Base-by-base conservation (phyloP, 2,113 vertebrate genomes). In the Semnopithecus entellus region DNA sequence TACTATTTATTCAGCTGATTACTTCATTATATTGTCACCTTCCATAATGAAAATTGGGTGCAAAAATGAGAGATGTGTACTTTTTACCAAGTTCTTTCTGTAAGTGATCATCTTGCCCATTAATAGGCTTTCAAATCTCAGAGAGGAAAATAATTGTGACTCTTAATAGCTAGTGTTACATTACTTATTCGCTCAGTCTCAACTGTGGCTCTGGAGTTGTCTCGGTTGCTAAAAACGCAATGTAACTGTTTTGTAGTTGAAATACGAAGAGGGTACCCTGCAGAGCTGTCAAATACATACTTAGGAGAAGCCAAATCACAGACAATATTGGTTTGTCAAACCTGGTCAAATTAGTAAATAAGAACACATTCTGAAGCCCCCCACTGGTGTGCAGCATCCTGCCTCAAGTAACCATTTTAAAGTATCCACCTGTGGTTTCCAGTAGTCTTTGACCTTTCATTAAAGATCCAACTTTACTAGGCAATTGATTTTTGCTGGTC, bases 401-500 rank as follows among this genome's bases (percentile, higher is more conserved):
- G 84, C 81, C 93, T 95, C 90, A 35, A 76, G 72, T 50, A 95
- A 94, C 94, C 76, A 12, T 86, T 96, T 90, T 89, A 90, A 94
- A 93, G 76, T 82, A 90, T 84, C 92, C 96, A 96, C 83, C 84
- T 90, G 96, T 82, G 95, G 72, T 97, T 97, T 95, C 88, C 83
- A 93, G 40, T 64, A 50, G 82, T 96, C 95, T 98, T 84, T 95
- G 90, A 97, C 94, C 97, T 98, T 98, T 97, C 16, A 0, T 96
- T 97, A 96, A 97, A 98, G 92, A 97, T 94, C 92, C 96, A 92
- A 75, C 95, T 95, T 97, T 96, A 97, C 66, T 87, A 97, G 95
- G 95, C 97, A 91, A 97, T 97, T 97, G 97, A 96, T 98, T 97
- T 97, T 97, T 98, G 95, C 89, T 86, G 61, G 81, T 97, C 93